Conservation (phyloP, 2,797 vertebrate species). For the Micrastur ruficollis region DNA sequence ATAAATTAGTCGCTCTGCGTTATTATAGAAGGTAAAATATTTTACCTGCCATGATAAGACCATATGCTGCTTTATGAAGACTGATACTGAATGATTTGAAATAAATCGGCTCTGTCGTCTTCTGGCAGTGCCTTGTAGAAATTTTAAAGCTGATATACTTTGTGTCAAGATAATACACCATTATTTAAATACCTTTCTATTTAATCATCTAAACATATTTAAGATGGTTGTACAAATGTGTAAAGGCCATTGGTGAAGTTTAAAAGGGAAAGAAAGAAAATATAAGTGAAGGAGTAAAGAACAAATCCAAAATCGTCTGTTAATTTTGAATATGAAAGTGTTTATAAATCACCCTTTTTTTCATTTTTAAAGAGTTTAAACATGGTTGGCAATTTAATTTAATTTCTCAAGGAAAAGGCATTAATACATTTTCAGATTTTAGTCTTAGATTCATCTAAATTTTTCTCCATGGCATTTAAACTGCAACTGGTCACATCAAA, state of each 20-base stretch:
- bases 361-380: not conserved
- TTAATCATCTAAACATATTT: slow-evolving; percentile 24
- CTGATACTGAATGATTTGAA: slow-evolving; percentile 58
- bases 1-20: slow-evolving; percentile 65
- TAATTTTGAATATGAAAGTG: not conserved
- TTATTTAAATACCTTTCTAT: not conserved
- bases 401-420: slow-evolving; percentile 5
- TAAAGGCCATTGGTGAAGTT: not conserved
- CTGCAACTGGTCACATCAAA: slow-evolving; percentile 24
- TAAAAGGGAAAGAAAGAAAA: not conserved
- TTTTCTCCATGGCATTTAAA: slow-evolving; percentile 20
- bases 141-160: slow-evolving; percentile 6
- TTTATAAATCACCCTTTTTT: not conserved
- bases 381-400: not conserved
- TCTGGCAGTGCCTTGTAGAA: slow-evolving; percentile 54
- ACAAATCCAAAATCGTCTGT: not conserved
- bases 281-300: not conserved
- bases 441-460: not conserved
- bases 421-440: not conserved
- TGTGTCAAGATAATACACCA: slow-evolving; percentile 22
- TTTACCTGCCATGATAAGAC: slow-evolving; percentile 69
- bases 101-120: slow-evolving; percentile 42
- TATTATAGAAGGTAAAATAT: slow-evolving; percentile 71
- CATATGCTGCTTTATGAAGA: slow-evolving; percentile 70
- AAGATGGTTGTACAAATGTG: not conserved